These are phyloP conservation scores for Amphipoea lucens DNA, from an alignment of 2,888 invertebrate genomes.

Conservation along the genomic window DNA sequence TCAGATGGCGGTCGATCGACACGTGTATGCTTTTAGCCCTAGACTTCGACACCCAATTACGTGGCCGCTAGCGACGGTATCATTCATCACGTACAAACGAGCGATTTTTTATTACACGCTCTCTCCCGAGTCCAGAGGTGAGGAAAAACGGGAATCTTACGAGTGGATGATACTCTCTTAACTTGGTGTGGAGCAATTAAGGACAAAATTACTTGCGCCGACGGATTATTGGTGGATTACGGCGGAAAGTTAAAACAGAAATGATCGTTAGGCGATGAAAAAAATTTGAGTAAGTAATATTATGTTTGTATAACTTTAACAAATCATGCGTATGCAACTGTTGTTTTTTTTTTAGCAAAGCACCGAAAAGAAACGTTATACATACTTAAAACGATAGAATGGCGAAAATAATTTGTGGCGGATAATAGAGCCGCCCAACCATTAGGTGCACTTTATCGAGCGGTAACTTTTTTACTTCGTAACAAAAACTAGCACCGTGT, in stretches of 20 bases:
- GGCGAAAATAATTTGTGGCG: not conserved
- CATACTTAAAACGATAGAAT: not conserved
- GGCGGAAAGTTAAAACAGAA: constrained; percentile 64
- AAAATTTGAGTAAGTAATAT: constrained; percentile 9
- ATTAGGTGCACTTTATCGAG: constrained; percentile 19
- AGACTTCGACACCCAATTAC: constrained; percentile 89
- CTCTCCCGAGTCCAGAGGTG: constrained; percentile 64
- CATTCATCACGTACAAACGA: constrained; percentile 87
- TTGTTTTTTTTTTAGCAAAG: not conserved
- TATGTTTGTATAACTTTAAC: not conserved
- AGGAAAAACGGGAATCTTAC: constrained; percentile 73
- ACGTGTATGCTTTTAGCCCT: constrained; percentile 89
- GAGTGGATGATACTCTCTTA: constrained; percentile 74
- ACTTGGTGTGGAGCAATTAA: constrained; percentile 78
- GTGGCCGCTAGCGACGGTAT: constrained; percentile 77
- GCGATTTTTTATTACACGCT: constrained; percentile 80
- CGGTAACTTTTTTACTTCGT: constrained; percentile 42
- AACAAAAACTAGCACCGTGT: constrained; percentile 41
- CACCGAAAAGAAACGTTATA: not conserved
- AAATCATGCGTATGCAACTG: not conserved
- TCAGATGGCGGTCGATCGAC: constrained; percentile 83
- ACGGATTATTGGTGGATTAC: constrained; percentile 73
- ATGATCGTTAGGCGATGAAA: constrained; percentile 57
- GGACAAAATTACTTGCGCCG: constrained; percentile 72
- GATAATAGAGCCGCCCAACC: not conserved